These are phyloP conservation scores for Pipistrellus kuhlii DNA, from an alignment of 2,797 vertebrate species.

Conservation along the genomic window DNA sequence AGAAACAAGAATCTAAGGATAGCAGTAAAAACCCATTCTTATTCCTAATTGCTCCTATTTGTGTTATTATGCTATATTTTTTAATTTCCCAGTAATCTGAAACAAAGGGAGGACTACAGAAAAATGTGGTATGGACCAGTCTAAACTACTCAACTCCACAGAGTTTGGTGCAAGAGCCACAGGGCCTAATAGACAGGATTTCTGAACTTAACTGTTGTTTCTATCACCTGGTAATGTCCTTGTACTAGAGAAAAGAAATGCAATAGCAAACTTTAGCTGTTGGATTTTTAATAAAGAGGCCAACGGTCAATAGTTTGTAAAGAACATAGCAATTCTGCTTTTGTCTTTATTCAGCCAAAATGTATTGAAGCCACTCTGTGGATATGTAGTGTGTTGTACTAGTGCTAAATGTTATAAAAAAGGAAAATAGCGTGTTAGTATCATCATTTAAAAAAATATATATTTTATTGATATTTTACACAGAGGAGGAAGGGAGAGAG, in stretches of 20 bases:
- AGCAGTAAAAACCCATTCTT: not conserved
- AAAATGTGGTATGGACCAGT: not conserved
- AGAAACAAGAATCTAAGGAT: conserved; percentile 52
- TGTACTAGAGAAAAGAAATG: conserved; percentile 59
- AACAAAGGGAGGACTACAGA: conserved; percentile 2
- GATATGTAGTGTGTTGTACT: not conserved
- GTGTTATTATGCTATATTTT: conserved; percentile 24
- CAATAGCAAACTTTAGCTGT: conserved; percentile 44
- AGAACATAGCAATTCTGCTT: not conserved
- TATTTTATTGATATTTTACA: no score
- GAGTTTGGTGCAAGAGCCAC: not conserved
- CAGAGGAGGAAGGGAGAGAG: no score
- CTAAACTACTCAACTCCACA: not conserved
- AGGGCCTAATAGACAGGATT: not conserved
- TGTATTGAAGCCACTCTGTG: not conserved
- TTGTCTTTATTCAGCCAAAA: not conserved
- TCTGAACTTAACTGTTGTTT: conserved; percentile 38
- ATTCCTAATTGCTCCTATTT: conserved; percentile 55
- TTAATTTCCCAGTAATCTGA: conserved; percentile 6
- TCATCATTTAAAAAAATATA: not conserved
- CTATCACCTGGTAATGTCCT: not conserved
- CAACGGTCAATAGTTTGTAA: not conserved
- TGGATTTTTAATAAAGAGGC: conserved; percentile 46
- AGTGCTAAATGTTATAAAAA: not conserved
- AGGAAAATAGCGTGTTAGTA: not conserved